Percentiles rank a stretch among this genome's conserved stretches.
Evolutionary conservation across 2,888 invertebrate species (phyloP).

Genomic region (Sinodicranocentrus sp.): DNA sequence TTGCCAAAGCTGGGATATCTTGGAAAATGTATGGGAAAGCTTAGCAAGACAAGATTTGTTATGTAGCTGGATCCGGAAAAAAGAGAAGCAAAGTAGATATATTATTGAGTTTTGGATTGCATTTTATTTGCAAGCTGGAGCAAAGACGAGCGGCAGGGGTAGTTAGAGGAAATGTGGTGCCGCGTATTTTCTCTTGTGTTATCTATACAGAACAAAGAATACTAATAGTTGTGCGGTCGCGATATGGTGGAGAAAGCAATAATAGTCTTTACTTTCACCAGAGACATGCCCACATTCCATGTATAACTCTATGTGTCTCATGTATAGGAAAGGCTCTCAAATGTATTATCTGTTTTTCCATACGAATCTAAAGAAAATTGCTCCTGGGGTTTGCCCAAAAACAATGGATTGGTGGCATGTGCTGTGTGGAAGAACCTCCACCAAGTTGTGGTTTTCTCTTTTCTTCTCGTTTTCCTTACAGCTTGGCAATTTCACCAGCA

Average conservation of each 20-base stretch:
- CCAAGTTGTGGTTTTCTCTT: constrained; percentile 53
- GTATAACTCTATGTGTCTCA: no score
- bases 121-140: constrained; percentile 8
- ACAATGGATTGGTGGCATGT: constrained; percentile 50
- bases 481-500: constrained; percentile 39
- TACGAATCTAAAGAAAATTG: constrained; percentile 43
- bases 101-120: constrained; percentile 15
- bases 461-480: constrained; percentile 39
- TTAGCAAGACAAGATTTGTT: constrained; percentile 6
- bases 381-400: constrained; percentile 58
- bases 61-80: not conserved
- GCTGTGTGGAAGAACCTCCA: constrained; percentile 27
- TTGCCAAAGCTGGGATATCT: constrained; percentile 35
- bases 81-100: not conserved
- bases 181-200: no score
- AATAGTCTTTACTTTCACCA: no score
- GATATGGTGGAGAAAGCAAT: no score
- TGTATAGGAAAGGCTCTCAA: no score
- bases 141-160: not conserved
- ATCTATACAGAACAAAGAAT: no score
- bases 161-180: not conserved
- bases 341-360: not conserved
- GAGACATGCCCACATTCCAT: no score
- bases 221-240: no score
- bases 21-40: not conserved